These are phyloP conservation scores for Cavia aperea DNA, from an alignment of 2,113 vertebrate species.

Conservation along the genomic window DNA sequence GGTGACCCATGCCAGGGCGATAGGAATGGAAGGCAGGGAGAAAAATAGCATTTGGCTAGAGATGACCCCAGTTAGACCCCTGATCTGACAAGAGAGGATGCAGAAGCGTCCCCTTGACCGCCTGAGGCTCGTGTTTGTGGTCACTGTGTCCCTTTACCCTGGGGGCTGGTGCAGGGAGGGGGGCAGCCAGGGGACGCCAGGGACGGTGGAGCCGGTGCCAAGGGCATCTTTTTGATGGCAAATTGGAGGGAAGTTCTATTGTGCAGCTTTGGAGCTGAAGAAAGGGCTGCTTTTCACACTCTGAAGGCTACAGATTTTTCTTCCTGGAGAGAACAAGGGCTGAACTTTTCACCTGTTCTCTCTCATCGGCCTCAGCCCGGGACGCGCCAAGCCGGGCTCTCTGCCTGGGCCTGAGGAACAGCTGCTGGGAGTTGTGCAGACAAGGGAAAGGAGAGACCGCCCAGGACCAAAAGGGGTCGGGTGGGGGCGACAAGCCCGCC, in stretches of 20 bases:
- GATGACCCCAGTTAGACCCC: constrained; percentile 22
- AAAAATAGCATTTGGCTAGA: not conserved
- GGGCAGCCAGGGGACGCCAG: not conserved
- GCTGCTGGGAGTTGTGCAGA: constrained; percentile 53
- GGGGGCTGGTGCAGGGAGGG: not conserved
- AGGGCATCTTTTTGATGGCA: constrained; percentile 67
- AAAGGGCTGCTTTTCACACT: constrained; percentile 69
- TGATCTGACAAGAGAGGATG: constrained; percentile 32
- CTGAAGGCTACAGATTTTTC: constrained; percentile 68
- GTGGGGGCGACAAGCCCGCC: constrained; percentile 35
- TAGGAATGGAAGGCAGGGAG: not conserved
- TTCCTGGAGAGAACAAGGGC: constrained; percentile 71
- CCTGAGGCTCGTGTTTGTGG: constrained; percentile 38
- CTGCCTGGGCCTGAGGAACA: constrained; percentile 59
- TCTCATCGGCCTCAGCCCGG: constrained; percentile 62
- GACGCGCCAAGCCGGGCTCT: constrained; percentile 61
- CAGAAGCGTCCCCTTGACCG: not conserved
- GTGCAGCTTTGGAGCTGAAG: constrained; percentile 62
- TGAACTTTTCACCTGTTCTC: constrained; percentile 71
- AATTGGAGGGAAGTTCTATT: constrained; percentile 70
- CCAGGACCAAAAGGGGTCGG: constrained; percentile 33
- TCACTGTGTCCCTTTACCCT: constrained; percentile 41
- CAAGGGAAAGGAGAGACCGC: constrained; percentile 49
- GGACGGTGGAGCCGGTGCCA: constrained; percentile 60
- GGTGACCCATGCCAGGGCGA: not conserved